phyloP scores from a whole-genome alignment of 1,140 invertebrate species.

The Manduca sexta region DNA sequence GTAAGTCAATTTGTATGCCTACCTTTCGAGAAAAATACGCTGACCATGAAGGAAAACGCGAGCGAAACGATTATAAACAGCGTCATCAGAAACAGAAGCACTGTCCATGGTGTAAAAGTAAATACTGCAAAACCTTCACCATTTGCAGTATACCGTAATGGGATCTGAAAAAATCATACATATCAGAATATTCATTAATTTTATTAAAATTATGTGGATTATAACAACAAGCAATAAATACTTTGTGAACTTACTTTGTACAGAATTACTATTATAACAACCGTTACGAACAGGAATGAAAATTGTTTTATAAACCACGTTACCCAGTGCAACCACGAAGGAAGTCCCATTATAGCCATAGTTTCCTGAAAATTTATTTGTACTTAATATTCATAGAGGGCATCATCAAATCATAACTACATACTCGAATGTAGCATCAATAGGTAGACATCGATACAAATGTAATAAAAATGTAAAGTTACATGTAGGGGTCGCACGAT shows the following conservation, averaged over 20 bases:
- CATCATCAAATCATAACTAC: too few species aligned
- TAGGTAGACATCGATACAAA: too few species aligned
- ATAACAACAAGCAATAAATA: too few species aligned
- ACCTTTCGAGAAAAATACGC: constrained; percentile 82
- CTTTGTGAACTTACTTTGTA: constrained; percentile 59
- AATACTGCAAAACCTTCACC: constrained; percentile 65
- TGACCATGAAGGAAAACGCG: constrained; percentile 80
- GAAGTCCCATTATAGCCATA: constrained; percentile 92
- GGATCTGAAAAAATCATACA: constrained; percentile 38
- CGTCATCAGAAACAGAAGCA: constrained; percentile 77
- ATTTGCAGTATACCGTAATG: constrained; percentile 41
- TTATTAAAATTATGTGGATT: too few species aligned
- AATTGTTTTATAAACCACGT: constrained; percentile 89
- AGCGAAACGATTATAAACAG: constrained; percentile 76
- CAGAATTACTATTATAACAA: constrained; percentile 73
- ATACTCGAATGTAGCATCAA: too few species aligned
- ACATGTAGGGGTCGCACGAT: too few species aligned
- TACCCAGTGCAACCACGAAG: constrained; percentile 87
- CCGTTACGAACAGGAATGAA: constrained; percentile 78
- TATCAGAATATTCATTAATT: too few species aligned
- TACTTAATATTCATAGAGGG: too few species aligned
- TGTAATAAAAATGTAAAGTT: too few species aligned
- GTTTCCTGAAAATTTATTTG: constrained; percentile 86
- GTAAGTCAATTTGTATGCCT: too few species aligned
- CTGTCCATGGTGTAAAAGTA: constrained; percentile 72